Percentiles rank a stretch among this genome's conserved stretches.
These are phyloP conservation scores for Mesocricetus auratus DNA, from an alignment of 2,113 vertebrate genomes.

Conservation along the genomic window DNA sequence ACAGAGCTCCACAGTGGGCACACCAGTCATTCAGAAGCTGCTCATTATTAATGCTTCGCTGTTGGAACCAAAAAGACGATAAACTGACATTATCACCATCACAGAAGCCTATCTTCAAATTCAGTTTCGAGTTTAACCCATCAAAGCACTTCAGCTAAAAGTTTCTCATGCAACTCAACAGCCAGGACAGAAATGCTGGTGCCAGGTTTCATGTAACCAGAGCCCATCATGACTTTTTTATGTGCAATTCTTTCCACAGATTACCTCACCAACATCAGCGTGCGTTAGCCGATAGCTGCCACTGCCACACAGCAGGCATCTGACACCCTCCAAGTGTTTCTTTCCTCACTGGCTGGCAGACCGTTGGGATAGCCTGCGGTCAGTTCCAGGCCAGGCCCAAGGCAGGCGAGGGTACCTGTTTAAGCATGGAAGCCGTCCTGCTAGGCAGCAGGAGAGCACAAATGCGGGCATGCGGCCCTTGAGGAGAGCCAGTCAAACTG, in stretches of 20 bases:
- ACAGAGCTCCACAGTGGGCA: neutral
- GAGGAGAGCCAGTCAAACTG: neutral
- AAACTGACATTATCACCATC: slow-evolving; percentile 1
- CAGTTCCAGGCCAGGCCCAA: neutral
- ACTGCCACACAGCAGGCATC: neutral
- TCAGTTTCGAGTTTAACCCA: slow-evolving; percentile 15
- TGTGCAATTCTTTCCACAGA: slow-evolving; percentile 20
- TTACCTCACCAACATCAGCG: neutral
- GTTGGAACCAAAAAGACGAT: neutral
- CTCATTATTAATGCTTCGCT: slow-evolving; percentile 12
- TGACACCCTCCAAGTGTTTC: neutral
- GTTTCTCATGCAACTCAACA: neutral
- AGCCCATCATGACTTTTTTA: slow-evolving; percentile 19
- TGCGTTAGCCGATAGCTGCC: neutral
- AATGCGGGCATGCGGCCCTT: neutral
- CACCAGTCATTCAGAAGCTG: slow-evolving; percentile 24
- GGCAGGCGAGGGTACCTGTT: neutral
- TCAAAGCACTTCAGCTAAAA: slow-evolving; percentile 11
- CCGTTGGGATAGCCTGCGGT: neutral
- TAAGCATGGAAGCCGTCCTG: neutral
- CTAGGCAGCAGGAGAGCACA: neutral
- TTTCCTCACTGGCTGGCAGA: neutral
- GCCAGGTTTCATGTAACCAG: neutral
- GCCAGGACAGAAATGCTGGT: neutral
- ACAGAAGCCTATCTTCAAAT: slow-evolving; percentile 11